These are phyloP conservation scores for Altica lythri DNA, from an alignment of 2,888 invertebrate genomes.

Conservation along the genomic window DNA sequence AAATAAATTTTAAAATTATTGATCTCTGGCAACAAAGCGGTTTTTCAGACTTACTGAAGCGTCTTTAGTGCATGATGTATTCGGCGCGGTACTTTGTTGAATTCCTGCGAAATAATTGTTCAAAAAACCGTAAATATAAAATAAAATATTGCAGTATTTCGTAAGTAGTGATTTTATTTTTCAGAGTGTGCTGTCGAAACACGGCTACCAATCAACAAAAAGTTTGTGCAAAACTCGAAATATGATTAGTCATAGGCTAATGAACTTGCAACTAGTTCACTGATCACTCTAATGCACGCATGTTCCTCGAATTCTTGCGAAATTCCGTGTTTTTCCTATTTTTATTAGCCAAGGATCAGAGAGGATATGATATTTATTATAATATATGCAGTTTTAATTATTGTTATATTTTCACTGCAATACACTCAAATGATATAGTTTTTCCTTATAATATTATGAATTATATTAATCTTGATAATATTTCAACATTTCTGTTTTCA, in stretches of 20 bases:
- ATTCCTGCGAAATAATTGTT: constrained; percentile 31
- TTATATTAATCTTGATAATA: too few species aligned
- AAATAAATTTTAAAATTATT: too few species aligned
- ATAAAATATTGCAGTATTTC: constrained; percentile 31
- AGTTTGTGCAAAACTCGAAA: constrained; percentile 27
- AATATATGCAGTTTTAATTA: too few species aligned
- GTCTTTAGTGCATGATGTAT: constrained; percentile 14
- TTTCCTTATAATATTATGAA: too few species aligned
- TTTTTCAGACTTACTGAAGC: constrained; percentile 8
- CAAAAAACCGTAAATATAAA: constrained; percentile 34
- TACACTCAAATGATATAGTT: too few species aligned
- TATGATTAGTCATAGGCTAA: constrained; percentile 33
- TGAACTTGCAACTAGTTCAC: constrained; percentile 28
- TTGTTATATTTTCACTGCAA: too few species aligned
- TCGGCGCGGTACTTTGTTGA: constrained; percentile 22
- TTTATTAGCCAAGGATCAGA: constrained; percentile 23
- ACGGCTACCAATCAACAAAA: too few species aligned
- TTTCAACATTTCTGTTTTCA: too few species aligned
- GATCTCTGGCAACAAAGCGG: too few species aligned
- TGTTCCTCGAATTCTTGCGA: constrained; percentile 18
- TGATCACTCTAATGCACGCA: constrained; percentile 22
- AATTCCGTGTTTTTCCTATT: constrained; percentile 3
- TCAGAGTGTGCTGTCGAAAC: constrained; percentile 20
- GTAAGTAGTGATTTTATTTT: constrained; percentile 17
- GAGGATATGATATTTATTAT: too few species aligned